These are phyloP conservation scores for Spea hammondii DNA, from an alignment of 2,797 vertebrate genomes.

Conservation along the genomic window DNA sequence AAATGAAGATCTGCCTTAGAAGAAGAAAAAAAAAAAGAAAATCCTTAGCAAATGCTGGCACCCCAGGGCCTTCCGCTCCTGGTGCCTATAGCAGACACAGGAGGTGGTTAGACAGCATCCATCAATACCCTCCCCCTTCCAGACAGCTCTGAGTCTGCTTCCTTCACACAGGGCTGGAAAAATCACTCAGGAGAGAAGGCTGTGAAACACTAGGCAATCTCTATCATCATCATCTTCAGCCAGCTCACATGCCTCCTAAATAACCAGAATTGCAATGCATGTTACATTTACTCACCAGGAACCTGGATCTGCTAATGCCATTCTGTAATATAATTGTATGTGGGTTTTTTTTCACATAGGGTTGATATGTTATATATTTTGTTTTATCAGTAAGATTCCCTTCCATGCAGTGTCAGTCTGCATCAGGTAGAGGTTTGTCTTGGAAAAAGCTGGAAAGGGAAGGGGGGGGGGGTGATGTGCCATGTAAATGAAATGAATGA, in stretches of 20 bases:
- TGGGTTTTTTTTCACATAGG: neutral
- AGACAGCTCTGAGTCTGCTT: constrained; percentile 51
- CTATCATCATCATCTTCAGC: neutral
- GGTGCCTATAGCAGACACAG: constrained; percentile 49
- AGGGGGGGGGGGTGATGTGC: neutral
- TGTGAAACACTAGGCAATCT: constrained; percentile 20
- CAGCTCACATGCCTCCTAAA: constrained; percentile 18
- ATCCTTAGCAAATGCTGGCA: constrained; percentile 47
- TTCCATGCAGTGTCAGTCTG: constrained; percentile 25
- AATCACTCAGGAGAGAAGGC: constrained; percentile 34
- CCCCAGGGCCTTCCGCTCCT: constrained; percentile 50
- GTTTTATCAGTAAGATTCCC: constrained; percentile 12
- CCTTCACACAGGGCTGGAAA: constrained; percentile 39
- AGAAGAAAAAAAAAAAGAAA: constrained; percentile 25
- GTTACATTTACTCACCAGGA: neutral
- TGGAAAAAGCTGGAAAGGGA: too few species aligned
- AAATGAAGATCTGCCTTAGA: constrained; percentile 43
- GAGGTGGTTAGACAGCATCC: constrained; percentile 50
- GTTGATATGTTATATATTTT: constrained; percentile 10
- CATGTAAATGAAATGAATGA: neutral
- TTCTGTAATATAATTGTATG: constrained; percentile 9
- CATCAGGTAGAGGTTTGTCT: constrained; percentile 5
- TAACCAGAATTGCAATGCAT: constrained; percentile 1
- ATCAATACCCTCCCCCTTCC: constrained; percentile 45
- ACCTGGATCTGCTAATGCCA: neutral